Base-by-base conservation (phyloP, 2,113 vertebrate species). In the Pionites leucogaster region DNA sequence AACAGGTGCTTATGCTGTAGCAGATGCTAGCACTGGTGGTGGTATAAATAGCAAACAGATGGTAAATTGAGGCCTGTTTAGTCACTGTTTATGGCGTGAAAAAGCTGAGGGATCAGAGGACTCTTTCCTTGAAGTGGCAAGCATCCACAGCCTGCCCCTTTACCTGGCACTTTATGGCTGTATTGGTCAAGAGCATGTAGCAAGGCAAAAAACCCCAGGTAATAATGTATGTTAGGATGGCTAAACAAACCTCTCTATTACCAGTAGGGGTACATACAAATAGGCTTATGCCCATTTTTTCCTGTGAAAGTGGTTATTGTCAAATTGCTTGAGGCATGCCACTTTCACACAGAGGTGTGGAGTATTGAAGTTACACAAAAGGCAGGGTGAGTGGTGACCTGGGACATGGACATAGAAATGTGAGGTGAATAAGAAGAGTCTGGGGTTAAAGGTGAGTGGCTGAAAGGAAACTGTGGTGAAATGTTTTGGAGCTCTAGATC, bases 21-120 rank as follows among this genome's bases (percentile, higher is more conserved):
- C 65, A 85, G 79, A 72, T 92, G 82, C 75, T 60, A 68, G 44
- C 1, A 2, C 60, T 92, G 46, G 11, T 57, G 80, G 49, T 65
- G 29, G 35, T 75, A 82, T 62, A 77, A 94, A 82, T 63, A 78
- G 17, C 13, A 82, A 82, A 50, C 77, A 91, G 87, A 68, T 94
- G 69, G 81, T 78, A 91, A 86, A 83, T 23, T 59, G 89, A 59
- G 71, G 41, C 28, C 35, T 84, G 23, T 57, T 83, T 53, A 65
- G 74, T 86, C 63, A 41, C 41, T 49, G 16, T 55, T 86, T 55
- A 13, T 80, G 49, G 50, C 78, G 42, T 83, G 37, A 86, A 92
- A 37, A 55, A 84, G 69, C 23, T 88, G 41, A 88, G 31, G 37
- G 80, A 41, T 74, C 41, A 49, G 35, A 46, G 42, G 57, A 20